phyloP scores from a whole-genome alignment of 2,888 invertebrate genomes.

The Stenchaetothrips biformis region DNA sequence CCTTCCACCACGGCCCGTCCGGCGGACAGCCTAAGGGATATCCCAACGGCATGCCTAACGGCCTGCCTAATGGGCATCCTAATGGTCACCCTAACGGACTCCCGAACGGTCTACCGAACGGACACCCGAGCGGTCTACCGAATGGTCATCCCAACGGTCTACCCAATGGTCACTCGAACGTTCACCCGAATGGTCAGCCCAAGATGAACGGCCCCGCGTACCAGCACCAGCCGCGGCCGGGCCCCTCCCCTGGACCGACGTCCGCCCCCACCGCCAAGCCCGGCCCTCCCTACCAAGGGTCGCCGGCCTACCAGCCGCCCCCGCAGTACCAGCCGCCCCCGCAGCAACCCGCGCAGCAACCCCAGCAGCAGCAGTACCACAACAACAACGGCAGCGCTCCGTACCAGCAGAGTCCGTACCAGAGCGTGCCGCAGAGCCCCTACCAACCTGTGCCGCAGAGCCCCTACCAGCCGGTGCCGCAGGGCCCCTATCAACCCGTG shows the following conservation, averaged over 20 bases:
- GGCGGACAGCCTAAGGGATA: constrained; percentile 22
- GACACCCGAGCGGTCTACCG: constrained; percentile 23
- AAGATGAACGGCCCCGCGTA: neutral
- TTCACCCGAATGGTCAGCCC: too few species aligned
- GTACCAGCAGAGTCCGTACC: constrained; percentile 26
- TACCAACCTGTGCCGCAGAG: constrained; percentile 33
- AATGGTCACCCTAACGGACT: neutral
- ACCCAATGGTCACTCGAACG: neutral
- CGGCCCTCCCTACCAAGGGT: constrained; percentile 33
- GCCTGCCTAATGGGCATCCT: neutral
- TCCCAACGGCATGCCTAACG: constrained; percentile 12
- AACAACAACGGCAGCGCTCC: neutral
- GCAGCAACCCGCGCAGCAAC: constrained; percentile 28
- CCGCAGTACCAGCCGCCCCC: constrained; percentile 39
- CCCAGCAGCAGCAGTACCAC: neutral
- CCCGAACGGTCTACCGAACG: neutral
- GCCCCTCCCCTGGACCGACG: neutral
- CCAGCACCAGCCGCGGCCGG: neutral
- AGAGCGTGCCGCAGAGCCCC: constrained; percentile 33
- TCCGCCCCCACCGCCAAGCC: constrained; percentile 31
- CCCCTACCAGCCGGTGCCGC: constrained; percentile 42
- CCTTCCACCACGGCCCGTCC: constrained; percentile 10
- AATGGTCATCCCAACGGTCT: neutral
- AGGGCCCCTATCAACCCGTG: constrained; percentile 42
- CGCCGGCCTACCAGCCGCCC: constrained; percentile 41